Evolutionary conservation across 2,113 vertebrate genomes (phyloP).

Genomic region (Procapra przewalskii): DNA sequence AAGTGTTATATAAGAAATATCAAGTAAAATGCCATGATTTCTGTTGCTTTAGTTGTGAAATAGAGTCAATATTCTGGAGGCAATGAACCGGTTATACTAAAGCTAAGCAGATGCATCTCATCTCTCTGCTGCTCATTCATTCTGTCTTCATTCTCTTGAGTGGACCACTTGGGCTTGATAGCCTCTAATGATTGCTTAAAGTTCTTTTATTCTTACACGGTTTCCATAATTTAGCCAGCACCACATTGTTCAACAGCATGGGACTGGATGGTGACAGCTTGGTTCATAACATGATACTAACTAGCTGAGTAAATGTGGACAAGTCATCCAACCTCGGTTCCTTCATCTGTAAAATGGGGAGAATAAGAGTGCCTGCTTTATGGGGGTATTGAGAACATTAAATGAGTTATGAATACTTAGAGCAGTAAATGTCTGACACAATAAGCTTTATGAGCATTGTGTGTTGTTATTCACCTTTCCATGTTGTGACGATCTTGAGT

Average conservation of each 20-base stretch:
- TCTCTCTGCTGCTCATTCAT: background rate
- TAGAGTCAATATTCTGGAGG: background rate
- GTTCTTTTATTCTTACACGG: background rate
- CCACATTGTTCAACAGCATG: background rate
- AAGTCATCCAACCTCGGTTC: background rate
- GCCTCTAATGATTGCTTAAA: background rate
- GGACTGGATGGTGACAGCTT: background rate
- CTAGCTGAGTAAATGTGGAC: background rate
- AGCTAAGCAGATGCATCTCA: accelerated
- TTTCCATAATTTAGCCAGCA: background rate
- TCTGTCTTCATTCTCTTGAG: background rate
- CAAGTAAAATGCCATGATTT: background rate
- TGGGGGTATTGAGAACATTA: background rate
- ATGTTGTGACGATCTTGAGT: background rate
- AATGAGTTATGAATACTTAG: background rate
- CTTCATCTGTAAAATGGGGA: background rate
- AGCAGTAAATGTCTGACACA: background rate
- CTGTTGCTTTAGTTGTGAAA: background rate
- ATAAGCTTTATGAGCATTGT: accelerated
- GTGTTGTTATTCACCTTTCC: background rate
- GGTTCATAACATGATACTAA: background rate
- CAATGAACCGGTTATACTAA: accelerated
- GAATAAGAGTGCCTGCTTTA: background rate
- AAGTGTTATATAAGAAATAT: background rate
- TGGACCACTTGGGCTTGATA: no score